A percentile compares a stretch with the other conserved stretches of the same genome.
These are phyloP conservation scores for Idris sp. DNA, from an alignment of 1,140 invertebrate species.

Conservation along the genomic window DNA sequence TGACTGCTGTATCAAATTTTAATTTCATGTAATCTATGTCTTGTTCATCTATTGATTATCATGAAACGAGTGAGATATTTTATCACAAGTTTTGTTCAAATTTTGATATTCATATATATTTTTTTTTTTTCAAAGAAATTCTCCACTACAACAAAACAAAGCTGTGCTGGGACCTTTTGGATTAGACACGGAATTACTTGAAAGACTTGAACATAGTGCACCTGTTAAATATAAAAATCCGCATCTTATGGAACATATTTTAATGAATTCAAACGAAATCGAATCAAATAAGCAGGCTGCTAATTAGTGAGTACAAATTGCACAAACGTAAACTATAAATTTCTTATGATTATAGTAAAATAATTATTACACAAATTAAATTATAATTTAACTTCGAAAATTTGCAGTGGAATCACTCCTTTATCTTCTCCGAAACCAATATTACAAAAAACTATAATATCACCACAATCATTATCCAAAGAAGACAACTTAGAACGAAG, in stretches of 20 bases:
- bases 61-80: too few relatives aligned
- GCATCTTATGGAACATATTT: constrained; percentile 76
- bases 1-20: too few relatives aligned
- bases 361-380: constrained; percentile 56
- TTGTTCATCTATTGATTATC: too few relatives aligned
- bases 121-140: constrained; percentile 62
- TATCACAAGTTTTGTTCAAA: too few relatives aligned
- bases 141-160: constrained; percentile 69
- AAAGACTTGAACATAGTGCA: constrained; percentile 79
- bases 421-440: constrained; percentile 78
- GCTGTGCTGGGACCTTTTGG: constrained; percentile 83
- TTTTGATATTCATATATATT: too few relatives aligned
- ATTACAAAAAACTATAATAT: constrained; percentile 66
- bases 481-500: constrained; percentile 80
- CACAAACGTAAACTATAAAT: neutral
- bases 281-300: constrained; percentile 60
- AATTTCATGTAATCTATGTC: too few relatives aligned
- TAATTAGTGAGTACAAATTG: constrained; percentile 63
- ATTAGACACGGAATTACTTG: constrained; percentile 83
- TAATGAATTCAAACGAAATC: constrained; percentile 68
- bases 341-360: neutral
- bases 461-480: constrained; percentile 64
- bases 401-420: constrained; percentile 70
- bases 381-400: constrained; percentile 68
- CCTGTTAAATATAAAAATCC: constrained; percentile 75